phyloP scores from a whole-genome alignment of 2,888 invertebrate genomes.

The Podabrus alpinus region DNA sequence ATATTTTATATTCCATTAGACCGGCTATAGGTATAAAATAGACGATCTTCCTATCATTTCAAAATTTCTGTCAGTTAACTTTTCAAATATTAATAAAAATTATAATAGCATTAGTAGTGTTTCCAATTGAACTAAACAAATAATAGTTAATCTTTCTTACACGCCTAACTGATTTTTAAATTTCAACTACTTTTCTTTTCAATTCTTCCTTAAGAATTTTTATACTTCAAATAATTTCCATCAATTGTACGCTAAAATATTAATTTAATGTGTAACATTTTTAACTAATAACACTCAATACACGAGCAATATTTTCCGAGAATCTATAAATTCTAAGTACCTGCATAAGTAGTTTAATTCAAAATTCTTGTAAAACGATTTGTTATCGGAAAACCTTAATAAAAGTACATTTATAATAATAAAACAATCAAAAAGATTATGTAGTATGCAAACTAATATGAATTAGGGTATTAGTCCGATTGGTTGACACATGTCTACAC shows the following conservation, averaged over 20 bases:
- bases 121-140: too few relatives aligned
- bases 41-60: background rate
- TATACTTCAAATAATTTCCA: too few relatives aligned
- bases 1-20: background rate
- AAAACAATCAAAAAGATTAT: slow-evolving; percentile 9
- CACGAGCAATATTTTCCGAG: background rate
- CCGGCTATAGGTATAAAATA: background rate
- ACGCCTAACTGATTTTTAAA: too few relatives aligned
- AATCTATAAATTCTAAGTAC: background rate
- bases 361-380: background rate
- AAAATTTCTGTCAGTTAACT: background rate
- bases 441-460: slow-evolving; percentile 17
- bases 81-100: background rate
- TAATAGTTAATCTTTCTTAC: too few relatives aligned
- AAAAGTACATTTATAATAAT: background rate
- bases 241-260: too few relatives aligned
- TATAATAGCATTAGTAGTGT: too few relatives aligned
- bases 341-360: background rate
- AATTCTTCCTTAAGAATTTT: too few relatives aligned
- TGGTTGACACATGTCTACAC: slow-evolving; percentile 41
- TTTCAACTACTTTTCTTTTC: too few relatives aligned
- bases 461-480: slow-evolving; percentile 29
- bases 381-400: background rate
- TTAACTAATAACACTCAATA: background rate
- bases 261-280: background rate